phyloP scores from a whole-genome alignment of 2,113 vertebrate species.

The Plecotus auritus region DNA sequence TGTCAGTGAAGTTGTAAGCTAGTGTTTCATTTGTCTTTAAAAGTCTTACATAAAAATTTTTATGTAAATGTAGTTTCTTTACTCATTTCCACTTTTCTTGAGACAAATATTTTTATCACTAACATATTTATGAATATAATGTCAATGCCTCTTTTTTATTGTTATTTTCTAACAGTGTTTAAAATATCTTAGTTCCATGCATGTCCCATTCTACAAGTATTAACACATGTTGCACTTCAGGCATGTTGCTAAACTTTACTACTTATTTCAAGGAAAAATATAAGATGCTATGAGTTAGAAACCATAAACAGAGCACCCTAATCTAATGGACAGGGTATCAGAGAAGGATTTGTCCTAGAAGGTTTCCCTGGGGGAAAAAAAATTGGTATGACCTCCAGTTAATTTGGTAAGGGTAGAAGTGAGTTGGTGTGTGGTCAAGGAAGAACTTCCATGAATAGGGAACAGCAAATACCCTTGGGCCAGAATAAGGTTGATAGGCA shows the following conservation, averaged over 20 bases:
- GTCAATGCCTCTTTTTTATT: not conserved
- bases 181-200: not conserved
- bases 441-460: not conserved
- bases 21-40: not conserved
- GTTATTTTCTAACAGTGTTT: not conserved
- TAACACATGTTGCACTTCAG: not conserved
- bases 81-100: not conserved
- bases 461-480: not conserved
- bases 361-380: not conserved
- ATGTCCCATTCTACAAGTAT: not conserved
- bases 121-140: not conserved
- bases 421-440: not conserved
- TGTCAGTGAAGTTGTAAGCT: not conserved
- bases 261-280: slow-evolving; percentile 5
- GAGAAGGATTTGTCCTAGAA: not conserved
- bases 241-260: not conserved
- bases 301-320: not conserved
- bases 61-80: not conserved
- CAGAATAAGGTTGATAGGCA: not conserved
- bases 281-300: not conserved
- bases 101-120: not conserved
- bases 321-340: rapidly evolving
- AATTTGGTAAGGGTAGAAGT: not conserved
- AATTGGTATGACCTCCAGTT: not conserved
- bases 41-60: not conserved